A percentile compares a stretch with the other conserved stretches of the same genome.
Conservation (phyloP, 2,888 invertebrate genomes). For the Hypsopygia costalis region DNA sequence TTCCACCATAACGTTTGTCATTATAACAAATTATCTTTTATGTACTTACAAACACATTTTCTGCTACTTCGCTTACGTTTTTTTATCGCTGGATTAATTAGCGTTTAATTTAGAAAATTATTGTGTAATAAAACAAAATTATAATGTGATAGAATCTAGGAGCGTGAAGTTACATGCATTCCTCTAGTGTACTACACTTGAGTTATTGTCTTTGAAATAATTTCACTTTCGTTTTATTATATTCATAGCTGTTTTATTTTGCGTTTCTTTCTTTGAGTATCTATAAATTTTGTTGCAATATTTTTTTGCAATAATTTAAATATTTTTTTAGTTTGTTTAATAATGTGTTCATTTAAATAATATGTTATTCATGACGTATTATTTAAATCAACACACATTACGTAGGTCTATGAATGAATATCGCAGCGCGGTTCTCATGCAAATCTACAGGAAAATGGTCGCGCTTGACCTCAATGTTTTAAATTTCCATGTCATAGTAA, state of each 20-base stretch:
- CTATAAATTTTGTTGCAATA: too few relatives aligned
- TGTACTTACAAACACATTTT: conserved; percentile 23
- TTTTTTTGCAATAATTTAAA: too few relatives aligned
- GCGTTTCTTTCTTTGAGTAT: neutral
- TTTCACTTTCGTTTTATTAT: conserved; percentile 11
- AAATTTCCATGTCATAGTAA: conserved; percentile 26
- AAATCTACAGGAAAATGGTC: conserved; percentile 19
- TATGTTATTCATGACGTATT: too few relatives aligned
- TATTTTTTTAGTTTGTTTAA: too few relatives aligned
- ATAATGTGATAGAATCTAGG: conserved; percentile 17
- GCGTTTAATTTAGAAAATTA: conserved; percentile 32
- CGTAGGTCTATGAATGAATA: neutral
- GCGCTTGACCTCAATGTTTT: conserved; percentile 23
- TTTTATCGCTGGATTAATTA: conserved; percentile 31
- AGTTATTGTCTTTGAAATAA: neutral
- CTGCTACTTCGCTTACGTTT: conserved; percentile 23
- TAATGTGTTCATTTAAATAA: too few relatives aligned
- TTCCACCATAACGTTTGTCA: neutral
- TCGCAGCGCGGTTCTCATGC: conserved; percentile 11
- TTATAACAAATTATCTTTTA: neutral
- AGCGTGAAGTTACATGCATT: conserved; percentile 36
- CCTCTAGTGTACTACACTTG: conserved; percentile 24
- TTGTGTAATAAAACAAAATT: conserved; percentile 17
- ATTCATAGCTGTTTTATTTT: conserved; percentile 9
- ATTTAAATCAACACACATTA: neutral